Conservation (phyloP, 2,797 vertebrate genomes). For the Macrochelys suwanniensis region DNA sequence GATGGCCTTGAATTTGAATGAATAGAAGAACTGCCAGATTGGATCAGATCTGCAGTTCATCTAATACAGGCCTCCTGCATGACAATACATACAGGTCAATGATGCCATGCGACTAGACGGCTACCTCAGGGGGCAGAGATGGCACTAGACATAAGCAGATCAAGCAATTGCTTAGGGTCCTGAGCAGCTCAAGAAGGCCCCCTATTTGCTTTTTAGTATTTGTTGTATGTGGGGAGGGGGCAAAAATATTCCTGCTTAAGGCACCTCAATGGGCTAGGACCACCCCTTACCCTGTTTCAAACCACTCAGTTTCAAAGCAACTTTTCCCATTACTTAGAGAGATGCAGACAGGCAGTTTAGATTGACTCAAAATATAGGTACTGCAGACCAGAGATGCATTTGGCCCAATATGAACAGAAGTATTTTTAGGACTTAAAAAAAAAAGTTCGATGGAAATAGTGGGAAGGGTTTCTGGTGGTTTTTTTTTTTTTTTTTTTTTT, state of each 20-base stretch:
- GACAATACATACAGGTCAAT: not conserved
- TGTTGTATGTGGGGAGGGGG: too few relatives aligned
- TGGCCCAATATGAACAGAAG: not conserved
- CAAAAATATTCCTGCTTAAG: too few relatives aligned
- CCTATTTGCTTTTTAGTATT: too few relatives aligned
- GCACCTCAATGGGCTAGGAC: not conserved
- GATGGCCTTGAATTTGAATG: not conserved
- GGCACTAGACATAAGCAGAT: too few relatives aligned
- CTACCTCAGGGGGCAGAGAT: not conserved
- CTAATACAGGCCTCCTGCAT: not conserved
- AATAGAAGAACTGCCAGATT: not conserved
- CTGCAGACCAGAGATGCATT: not conserved
- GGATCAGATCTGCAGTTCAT: too few relatives aligned
- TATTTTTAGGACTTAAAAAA: not conserved
- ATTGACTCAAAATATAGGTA: not conserved
- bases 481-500: not conserved
- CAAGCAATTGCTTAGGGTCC: too few relatives aligned
- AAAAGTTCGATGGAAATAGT: not conserved
- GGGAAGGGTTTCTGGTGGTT: rapidly evolving
- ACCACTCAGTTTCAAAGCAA: not conserved
- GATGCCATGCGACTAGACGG: slow-evolving; percentile 1
- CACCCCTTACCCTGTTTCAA: not conserved
- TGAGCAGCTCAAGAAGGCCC: too few relatives aligned
- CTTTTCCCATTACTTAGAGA: not conserved
- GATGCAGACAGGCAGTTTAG: not conserved